These are phyloP conservation scores for Chitala chitala DNA, from an alignment of 2,113 vertebrate genomes.

Conservation along the genomic window DNA sequence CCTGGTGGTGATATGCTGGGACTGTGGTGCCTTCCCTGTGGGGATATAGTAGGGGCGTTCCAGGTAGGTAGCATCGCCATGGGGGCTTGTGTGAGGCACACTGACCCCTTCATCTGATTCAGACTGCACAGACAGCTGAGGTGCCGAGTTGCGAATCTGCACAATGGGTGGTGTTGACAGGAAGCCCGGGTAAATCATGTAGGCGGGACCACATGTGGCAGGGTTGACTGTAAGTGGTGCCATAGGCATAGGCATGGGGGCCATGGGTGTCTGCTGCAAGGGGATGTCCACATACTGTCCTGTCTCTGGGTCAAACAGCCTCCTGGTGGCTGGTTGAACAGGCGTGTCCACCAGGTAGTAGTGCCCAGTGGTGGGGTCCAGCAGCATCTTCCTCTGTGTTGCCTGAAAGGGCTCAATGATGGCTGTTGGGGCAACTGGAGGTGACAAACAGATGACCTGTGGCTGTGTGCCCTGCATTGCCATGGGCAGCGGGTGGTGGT, in stretches of 20 bases:
- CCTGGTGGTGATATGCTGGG: slow-evolving; percentile 39
- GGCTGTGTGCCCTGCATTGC: slow-evolving; percentile 53
- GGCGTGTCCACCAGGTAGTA: slow-evolving; percentile 92
- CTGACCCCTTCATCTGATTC: slow-evolving; percentile 39
- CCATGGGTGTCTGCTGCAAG: slow-evolving; percentile 64
- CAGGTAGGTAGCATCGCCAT: slow-evolving; percentile 54
- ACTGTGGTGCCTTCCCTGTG: slow-evolving; percentile 56
- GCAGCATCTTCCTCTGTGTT: slow-evolving; percentile 86
- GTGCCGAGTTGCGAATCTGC: slow-evolving; percentile 62
- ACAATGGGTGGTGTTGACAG: slow-evolving; percentile 67
- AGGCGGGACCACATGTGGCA: slow-evolving; percentile 73
- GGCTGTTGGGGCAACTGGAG: slow-evolving; percentile 59
- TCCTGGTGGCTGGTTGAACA: slow-evolving; percentile 70
- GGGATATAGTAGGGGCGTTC: slow-evolving; percentile 83
- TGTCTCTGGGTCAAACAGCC: slow-evolving; percentile 89
- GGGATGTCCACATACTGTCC: slow-evolving; percentile 92
- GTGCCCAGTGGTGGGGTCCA: slow-evolving; percentile 86
- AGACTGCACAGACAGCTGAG: slow-evolving; percentile 56
- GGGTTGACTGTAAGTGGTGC: slow-evolving; percentile 75
- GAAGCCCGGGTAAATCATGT: slow-evolving; percentile 90
- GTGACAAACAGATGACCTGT: slow-evolving; percentile 75
- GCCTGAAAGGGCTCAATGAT: slow-evolving; percentile 59
- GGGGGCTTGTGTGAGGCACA: slow-evolving; percentile 24
- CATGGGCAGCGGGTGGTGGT: slow-evolving; percentile 63
- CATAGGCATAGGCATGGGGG: slow-evolving; percentile 67